Percentiles rank a stretch among this genome's conserved stretches.
These are phyloP conservation scores for Microchirus variegatus DNA, from an alignment of 2,797 vertebrate genomes.

Conservation along the genomic window DNA sequence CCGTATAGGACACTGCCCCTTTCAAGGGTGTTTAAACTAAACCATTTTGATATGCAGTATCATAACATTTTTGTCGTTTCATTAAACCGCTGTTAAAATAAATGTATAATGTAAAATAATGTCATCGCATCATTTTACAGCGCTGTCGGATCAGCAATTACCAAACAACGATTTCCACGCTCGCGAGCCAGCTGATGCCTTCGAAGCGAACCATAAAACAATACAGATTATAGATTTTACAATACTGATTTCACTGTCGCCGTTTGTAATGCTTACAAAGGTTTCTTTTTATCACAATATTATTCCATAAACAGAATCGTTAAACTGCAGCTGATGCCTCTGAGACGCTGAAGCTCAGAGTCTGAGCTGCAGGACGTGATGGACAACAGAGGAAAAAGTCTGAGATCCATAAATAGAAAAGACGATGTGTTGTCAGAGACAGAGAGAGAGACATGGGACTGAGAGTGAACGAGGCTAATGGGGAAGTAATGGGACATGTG, in stretches of 20 bases:
- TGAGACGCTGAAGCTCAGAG: conserved; percentile 2
- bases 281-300: not conserved
- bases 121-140: conserved; percentile 24
- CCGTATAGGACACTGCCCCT: not conserved
- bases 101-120: conserved; percentile 2
- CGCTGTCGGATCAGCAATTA: conserved; percentile 33
- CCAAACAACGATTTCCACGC: conserved; percentile 16
- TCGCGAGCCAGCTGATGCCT: conserved; percentile 34
- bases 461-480: conserved; percentile 34
- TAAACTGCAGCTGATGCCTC: conserved; percentile 4
- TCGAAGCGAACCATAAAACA: conserved; percentile 24
- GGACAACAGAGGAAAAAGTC: conserved; percentile 4
- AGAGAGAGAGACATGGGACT: not conserved
- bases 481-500: conserved; percentile 49
- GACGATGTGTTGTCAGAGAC: conserved; percentile 7
- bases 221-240: not conserved
- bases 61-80: conserved; percentile 2
- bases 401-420: not conserved
- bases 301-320: not conserved
- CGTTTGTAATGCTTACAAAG: not conserved
- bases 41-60: not conserved
- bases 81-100: conserved; percentile 8
- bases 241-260: not conserved
- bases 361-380: conserved; percentile 6
- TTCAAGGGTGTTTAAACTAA: no score